Percentiles rank a stretch among this genome's conserved stretches.
These are phyloP conservation scores for Sarcophilus harrisii DNA, from an alignment of 2,797 vertebrate species.

Conservation along the genomic window DNA sequence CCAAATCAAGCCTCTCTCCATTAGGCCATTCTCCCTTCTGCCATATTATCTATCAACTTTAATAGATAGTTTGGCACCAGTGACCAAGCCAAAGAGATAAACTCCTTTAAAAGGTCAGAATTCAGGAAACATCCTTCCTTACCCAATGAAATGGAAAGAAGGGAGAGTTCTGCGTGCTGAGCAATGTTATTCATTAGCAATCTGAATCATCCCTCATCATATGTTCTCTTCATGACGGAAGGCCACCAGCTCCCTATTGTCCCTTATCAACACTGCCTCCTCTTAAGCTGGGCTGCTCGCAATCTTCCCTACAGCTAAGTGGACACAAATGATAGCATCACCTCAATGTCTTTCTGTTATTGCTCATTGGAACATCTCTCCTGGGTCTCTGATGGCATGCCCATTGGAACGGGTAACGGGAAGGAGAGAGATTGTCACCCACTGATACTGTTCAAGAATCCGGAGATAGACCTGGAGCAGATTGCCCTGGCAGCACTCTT, in stretches of 20 bases:
- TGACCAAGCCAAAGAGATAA: background rate
- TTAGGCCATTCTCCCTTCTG: conserved; percentile 25
- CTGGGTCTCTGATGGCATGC: background rate
- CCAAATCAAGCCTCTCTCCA: background rate
- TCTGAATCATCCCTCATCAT: background rate
- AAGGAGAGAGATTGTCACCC: background rate
- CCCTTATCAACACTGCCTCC: background rate
- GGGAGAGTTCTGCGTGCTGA: background rate
- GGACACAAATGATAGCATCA: background rate
- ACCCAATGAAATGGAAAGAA: conserved; percentile 18
- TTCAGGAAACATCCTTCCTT: background rate
- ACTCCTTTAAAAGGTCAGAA: background rate
- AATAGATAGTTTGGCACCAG: conserved; percentile 14
- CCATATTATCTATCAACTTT: conserved; percentile 22
- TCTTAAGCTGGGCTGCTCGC: background rate
- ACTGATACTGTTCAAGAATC: background rate
- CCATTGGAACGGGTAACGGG: background rate
- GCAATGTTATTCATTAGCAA: background rate
- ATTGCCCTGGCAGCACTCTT: background rate
- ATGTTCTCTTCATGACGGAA: background rate
- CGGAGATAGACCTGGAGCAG: background rate
- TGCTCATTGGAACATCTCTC: background rate
- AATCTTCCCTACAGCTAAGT: background rate
- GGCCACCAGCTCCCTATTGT: background rate
- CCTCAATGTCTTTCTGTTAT: background rate